Evolutionary conservation across 1,140 invertebrate genomes (phyloP).

Genomic region (Argopecten irradians): DNA sequence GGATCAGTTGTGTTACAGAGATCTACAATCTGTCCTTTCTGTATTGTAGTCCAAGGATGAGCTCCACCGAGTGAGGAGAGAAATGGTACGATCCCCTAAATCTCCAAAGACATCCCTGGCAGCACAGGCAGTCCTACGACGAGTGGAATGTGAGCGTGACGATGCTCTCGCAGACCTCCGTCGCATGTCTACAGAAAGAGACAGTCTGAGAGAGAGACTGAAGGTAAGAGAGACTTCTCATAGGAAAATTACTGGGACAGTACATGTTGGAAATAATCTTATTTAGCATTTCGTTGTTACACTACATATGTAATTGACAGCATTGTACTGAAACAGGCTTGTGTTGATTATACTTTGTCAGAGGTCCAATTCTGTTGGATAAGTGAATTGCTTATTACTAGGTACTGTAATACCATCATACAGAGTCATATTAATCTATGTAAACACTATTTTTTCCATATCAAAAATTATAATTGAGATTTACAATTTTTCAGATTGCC

Average conservation of each 20-base stretch:
- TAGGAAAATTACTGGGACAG: no score
- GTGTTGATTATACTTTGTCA: no score
- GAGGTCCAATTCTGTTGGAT: no score
- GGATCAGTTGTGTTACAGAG: background rate
- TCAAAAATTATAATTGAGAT: background rate
- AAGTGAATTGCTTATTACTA: background rate
- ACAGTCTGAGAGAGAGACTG: conserved; percentile 74
- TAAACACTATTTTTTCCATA: no score
- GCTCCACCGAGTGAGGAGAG: conserved; percentile 69
- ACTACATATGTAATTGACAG: no score
- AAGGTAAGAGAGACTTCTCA: conserved; percentile 58
- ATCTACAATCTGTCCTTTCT: background rate
- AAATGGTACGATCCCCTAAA: conserved; percentile 73
- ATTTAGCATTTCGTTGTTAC: no score
- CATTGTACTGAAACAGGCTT: no score
- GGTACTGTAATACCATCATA: background rate
- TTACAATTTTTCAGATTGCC: conserved; percentile 76
- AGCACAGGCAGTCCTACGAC: conserved; percentile 75
- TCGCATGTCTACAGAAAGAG: conserved; percentile 74
- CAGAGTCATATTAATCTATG: no score
- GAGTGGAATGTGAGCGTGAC: conserved; percentile 76
- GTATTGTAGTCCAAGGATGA: conserved; percentile 72
- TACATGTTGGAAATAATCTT: no score
- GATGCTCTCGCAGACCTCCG: conserved; percentile 73
- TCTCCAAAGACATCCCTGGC: conserved; percentile 75